Percentiles rank a stretch among this genome's conserved stretches.
Evolutionary conservation across 2,797 vertebrate species (phyloP).

Genomic region (Nothura maculosa): DNA sequence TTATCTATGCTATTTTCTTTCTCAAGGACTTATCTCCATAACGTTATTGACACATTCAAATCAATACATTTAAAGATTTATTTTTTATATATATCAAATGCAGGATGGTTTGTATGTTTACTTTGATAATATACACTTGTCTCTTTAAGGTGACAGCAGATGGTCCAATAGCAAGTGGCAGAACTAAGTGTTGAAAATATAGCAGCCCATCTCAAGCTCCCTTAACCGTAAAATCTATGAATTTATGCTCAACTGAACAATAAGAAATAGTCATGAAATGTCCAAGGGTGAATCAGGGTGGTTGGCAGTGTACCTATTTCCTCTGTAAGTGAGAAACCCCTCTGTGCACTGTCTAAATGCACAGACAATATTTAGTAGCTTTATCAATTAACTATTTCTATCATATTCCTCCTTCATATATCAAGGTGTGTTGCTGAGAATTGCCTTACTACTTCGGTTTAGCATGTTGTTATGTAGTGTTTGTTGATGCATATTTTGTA

Average conservation of each 20-base stretch:
- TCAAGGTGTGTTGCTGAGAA: background rate
- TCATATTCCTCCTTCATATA: background rate
- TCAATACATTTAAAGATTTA: constrained; percentile 74
- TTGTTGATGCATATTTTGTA: background rate
- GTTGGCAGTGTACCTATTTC: constrained; percentile 35
- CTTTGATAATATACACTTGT: constrained; percentile 80
- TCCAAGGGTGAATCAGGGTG: constrained; percentile 73
- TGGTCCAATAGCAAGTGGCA: constrained; percentile 86
- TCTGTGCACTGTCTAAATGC: constrained; percentile 44
- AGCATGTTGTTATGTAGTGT: background rate
- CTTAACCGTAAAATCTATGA: constrained; percentile 94
- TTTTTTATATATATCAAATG: constrained; percentile 67
- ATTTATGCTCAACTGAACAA: constrained; percentile 89
- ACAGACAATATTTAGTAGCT: constrained; percentile 44
- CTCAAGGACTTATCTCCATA: constrained; percentile 42
- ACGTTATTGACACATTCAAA: constrained; percentile 68
- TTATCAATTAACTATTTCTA: constrained; percentile 73
- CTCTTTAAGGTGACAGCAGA: constrained; percentile 86
- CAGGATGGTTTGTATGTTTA: constrained; percentile 78
- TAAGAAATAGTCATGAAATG: constrained; percentile 78
- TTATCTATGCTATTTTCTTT: constrained; percentile 47
- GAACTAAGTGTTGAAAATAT: constrained; percentile 86
- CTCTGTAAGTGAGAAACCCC: constrained; percentile 45
- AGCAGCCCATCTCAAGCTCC: constrained; percentile 91
- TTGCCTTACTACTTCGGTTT: background rate